Evolutionary conservation across 2,888 invertebrate genomes (phyloP).

Genomic region (Conomelus anceps): DNA sequence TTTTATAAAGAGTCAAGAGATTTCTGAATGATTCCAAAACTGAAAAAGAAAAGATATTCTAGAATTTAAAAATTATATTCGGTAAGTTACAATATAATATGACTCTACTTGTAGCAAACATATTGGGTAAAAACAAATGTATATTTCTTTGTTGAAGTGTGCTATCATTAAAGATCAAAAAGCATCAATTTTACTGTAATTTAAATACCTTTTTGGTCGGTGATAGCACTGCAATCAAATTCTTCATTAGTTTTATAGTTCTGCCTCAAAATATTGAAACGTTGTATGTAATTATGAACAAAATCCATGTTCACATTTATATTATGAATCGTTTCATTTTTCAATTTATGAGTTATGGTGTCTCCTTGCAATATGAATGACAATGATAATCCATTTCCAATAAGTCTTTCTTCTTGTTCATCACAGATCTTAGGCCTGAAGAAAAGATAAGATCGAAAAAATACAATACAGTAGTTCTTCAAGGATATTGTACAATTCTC

Average conservation of each 20-base stretch:
- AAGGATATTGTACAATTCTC: too few relatives aligned
- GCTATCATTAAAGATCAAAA: too few relatives aligned
- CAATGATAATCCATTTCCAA: conserved; percentile 65
- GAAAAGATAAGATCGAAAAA: neutral
- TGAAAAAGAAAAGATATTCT: conserved; percentile 29
- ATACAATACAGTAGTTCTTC: neutral
- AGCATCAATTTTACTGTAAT: too few relatives aligned
- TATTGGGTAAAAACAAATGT: neutral
- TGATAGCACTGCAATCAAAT: conserved; percentile 56
- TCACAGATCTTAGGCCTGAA: conserved; percentile 73
- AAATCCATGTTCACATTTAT: conserved; percentile 56
- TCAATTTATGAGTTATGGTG: conserved; percentile 48
- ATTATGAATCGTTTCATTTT: conserved; percentile 50
- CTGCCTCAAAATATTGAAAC: conserved; percentile 57
- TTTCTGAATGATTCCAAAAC: conserved; percentile 58
- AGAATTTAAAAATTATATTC: conserved; percentile 7
- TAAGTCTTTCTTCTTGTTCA: conserved; percentile 68
- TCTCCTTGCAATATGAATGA: conserved; percentile 64
- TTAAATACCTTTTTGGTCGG: conserved; percentile 50
- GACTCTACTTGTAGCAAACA: too few relatives aligned
- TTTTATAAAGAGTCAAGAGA: conserved; percentile 60
- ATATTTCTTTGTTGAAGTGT: neutral
- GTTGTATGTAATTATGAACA: conserved; percentile 55
- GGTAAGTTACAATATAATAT: neutral
- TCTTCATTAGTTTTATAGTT: conserved; percentile 64